Evolutionary conservation across 2,113 vertebrate species (phyloP).

Genomic region (Sapajus apella): DNA sequence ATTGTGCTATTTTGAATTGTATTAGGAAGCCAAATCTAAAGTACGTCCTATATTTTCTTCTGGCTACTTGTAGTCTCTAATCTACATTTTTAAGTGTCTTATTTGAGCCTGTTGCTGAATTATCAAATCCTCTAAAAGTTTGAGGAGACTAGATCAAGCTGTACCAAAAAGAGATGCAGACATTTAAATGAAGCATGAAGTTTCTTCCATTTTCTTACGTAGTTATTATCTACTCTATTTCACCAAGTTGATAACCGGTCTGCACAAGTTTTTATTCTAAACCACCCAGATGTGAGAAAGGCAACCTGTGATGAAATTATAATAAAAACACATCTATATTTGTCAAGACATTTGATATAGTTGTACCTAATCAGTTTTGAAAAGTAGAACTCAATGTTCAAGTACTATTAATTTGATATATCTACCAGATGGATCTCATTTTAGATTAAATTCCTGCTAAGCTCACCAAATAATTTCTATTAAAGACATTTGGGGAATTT

Average conservation of each 20-base stretch:
- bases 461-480: constrained; percentile 2
- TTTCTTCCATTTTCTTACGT: neutral
- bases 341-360: constrained; percentile 33
- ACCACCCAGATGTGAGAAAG: neutral
- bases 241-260: neutral
- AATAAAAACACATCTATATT: constrained; percentile 41
- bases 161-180: neutral
- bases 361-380: constrained; percentile 34
- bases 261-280: neutral
- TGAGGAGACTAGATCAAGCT: neutral
- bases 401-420: constrained; percentile 36
- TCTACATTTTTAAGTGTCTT: neutral
- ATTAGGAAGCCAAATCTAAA: neutral
- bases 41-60: neutral
- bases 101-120: neutral
- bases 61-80: neutral
- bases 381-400: constrained; percentile 57
- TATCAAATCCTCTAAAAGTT: neutral
- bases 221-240: neutral
- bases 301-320: neutral
- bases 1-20: neutral
- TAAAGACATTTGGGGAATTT: neutral
- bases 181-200: neutral
- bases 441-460: constrained; percentile 5
- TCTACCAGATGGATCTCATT: neutral